Evolutionary conservation across 2,113 vertebrate species (phyloP).

Genomic region (Dolichallabes microphthalmus): DNA sequence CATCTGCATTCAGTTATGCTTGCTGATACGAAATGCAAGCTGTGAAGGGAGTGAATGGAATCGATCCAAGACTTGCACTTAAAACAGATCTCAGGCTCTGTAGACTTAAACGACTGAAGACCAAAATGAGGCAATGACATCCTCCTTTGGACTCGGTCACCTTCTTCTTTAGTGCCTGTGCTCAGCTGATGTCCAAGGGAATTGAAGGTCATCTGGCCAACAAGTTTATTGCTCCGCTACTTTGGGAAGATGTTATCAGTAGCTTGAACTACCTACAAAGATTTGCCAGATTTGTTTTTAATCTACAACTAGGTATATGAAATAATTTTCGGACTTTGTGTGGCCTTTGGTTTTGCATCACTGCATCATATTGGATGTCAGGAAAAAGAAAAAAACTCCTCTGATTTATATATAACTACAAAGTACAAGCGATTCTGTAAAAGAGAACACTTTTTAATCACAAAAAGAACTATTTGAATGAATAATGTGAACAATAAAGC

Average conservation of each 20-base stretch:
- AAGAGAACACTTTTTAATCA: neutral
- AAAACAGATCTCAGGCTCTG: constrained; percentile 13
- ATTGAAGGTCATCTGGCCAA: neutral
- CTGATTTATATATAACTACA: neutral
- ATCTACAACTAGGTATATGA: neutral
- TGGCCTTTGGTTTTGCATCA: neutral
- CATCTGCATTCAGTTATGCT: constrained; percentile 40
- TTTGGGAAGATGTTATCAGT: neutral
- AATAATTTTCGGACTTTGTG: neutral
- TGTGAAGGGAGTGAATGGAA: neutral
- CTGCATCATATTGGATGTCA: neutral
- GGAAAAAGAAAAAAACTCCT: neutral
- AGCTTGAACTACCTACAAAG: neutral
- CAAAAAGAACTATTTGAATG: constrained; percentile 1
- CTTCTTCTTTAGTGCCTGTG: neutral
- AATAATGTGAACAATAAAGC: constrained; percentile 23
- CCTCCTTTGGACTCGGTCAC: constrained; percentile 20
- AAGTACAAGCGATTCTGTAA: neutral
- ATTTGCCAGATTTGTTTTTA: neutral
- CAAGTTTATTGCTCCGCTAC: neutral
- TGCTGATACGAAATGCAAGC: constrained; percentile 23
- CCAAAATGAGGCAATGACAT: constrained; percentile 18
- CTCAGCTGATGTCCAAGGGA: neutral
- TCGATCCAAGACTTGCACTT: constrained; percentile 3
- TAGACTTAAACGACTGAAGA: constrained; percentile 6